Base-by-base conservation (phyloP, 2,797 vertebrate species). In the Galagoides demidoff region DNA sequence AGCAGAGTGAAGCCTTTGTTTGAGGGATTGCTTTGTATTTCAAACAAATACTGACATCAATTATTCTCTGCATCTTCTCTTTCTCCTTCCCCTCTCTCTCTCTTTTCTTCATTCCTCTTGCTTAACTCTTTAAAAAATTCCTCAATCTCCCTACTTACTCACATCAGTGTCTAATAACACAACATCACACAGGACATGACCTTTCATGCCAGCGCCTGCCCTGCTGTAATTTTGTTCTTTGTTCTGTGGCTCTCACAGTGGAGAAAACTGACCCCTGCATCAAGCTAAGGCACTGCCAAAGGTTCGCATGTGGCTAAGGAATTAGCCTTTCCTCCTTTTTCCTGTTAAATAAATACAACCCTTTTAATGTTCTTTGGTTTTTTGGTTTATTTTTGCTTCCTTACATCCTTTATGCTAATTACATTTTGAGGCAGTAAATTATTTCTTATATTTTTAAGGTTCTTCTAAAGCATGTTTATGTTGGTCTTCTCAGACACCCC, bases 321-420 rank as follows among this genome's bases (percentile, higher is more conserved):
- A 63, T 52, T 66, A 3, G 0, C 27, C 59, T 95, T 89, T 23
- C 77, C 86, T 61, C 29, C 70, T 88, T 91, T 88, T 78, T 70
- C 66, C 34, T 78, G 64, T 27, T 2, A 0, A 85, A 90, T 64
- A 71, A 77, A 49, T 63, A 52, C 16, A 88, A 57, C 57, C 39
- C n/a, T 95, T 63, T 12, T 23, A 74, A 29, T 76, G 13, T 78
- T 82, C 55, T 92, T 19, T 43, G 17, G 17, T 63, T 77, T 85
- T 92, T 39, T 71, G 68, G 34, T 64, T 92, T 90, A 34, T 29
- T 88, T 90, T 74, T 63, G n/a, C 57, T 85, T 94, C 31, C 71
- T 89, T 76, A 73, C 2, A 45, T 22, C 16, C 17, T 86, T 45
- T 90, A 43, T 76, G 90, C 74, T 77, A 39, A 43, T 55, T 94